A percentile compares a stretch with the other conserved stretches of the same genome.
phyloP scores from a whole-genome alignment of 2,113 vertebrate genomes.

The Callionymus lyra region DNA sequence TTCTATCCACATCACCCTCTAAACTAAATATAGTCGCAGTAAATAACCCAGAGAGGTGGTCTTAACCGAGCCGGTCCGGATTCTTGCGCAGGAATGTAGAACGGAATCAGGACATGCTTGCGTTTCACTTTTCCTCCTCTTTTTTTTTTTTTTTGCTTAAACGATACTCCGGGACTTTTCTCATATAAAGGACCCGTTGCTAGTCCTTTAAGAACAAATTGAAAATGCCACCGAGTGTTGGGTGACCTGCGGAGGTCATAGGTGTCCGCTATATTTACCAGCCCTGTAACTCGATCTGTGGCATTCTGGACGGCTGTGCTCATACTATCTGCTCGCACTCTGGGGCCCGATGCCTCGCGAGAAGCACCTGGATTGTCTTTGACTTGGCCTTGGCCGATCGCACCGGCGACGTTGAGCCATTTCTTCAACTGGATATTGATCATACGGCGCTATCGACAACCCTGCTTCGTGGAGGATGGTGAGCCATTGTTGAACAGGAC shows the following conservation, averaged over 20 bases:
- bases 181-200: conserved; percentile 32
- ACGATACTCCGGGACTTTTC: no score
- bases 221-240: conserved; percentile 61
- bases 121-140: no score
- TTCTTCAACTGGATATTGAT: not conserved
- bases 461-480: no score
- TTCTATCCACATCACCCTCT: no score
- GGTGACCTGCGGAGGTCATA: conserved; percentile 66
- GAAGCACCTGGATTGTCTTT: conserved; percentile 25
- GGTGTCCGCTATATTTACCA: conserved; percentile 73
- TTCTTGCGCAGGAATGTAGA: no score
- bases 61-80: no score
- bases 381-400: conserved; percentile 29
- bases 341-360: conserved; percentile 44
- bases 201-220: conserved; percentile 56
- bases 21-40: no score
- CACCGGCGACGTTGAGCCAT: conserved; percentile 55
- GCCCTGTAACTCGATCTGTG: conserved; percentile 69
- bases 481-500: no score
- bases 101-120: no score
- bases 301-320: conserved; percentile 63
- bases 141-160: no score
- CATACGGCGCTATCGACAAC: no score
- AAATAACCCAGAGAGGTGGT: no score
- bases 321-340: conserved; percentile 56